Evolutionary conservation across 2,888 invertebrate genomes (phyloP).

Genomic region (Abrostola tripartita): DNA sequence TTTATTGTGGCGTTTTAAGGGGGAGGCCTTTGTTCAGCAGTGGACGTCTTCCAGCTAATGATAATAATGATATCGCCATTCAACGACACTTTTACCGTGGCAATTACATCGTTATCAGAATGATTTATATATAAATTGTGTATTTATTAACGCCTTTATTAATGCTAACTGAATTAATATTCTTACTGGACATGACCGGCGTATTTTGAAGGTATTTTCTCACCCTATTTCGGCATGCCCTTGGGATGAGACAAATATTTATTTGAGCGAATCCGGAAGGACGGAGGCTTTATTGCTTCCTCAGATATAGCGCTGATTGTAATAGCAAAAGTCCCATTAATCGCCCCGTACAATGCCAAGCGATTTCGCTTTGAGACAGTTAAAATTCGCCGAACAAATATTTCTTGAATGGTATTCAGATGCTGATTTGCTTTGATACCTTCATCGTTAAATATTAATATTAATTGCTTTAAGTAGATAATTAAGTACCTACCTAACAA

Average conservation of each 20-base stretch:
- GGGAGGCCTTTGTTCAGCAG: no score
- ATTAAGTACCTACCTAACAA: no score
- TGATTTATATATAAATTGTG: background rate
- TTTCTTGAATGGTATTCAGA: background rate
- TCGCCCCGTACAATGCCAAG: constrained; percentile 12
- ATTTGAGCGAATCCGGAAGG: constrained; percentile 40
- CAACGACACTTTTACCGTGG: no score
- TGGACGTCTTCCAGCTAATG: no score
- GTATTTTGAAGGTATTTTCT: constrained; percentile 25
- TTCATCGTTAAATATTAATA: no score
- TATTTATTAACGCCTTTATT: background rate
- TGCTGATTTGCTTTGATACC: background rate
- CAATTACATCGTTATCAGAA: background rate
- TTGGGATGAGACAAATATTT: constrained; percentile 48
- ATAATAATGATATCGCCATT: no score
- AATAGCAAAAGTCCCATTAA: constrained; percentile 39
- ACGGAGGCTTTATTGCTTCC: constrained; percentile 41
- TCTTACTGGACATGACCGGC: background rate
- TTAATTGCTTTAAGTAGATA: no score
- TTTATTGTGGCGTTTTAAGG: no score
- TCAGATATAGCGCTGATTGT: constrained; percentile 30
- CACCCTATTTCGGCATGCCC: constrained; percentile 23
- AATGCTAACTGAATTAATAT: background rate
- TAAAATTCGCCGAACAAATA: background rate
- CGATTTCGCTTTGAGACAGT: constrained; percentile 7